Conservation (phyloP, 2,113 vertebrate genomes). For the Amphilophus citrinellus region DNA sequence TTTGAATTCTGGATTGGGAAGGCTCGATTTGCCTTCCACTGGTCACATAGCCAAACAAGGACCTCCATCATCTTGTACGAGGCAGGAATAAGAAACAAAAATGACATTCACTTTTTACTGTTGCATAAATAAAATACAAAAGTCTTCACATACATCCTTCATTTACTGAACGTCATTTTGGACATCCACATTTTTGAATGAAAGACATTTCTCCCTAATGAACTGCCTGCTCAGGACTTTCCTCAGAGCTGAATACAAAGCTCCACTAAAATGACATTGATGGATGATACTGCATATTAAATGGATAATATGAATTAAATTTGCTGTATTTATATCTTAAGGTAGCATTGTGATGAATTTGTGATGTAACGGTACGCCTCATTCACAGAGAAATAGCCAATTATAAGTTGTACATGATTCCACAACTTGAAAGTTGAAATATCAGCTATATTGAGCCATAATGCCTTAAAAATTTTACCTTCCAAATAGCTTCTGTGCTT, state of each 20-base stretch:
- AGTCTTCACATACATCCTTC: background rate
- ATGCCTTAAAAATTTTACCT: background rate
- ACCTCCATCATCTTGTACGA: background rate
- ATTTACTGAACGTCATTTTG: background rate
- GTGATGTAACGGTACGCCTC: background rate
- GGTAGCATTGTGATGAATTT: conserved; percentile 7
- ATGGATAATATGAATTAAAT: conserved; percentile 1
- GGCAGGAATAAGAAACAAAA: background rate
- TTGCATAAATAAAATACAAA: background rate
- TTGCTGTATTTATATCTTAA: background rate
- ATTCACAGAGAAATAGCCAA: background rate
- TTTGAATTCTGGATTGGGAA: background rate
- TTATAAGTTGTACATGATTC: background rate
- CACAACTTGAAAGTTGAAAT: background rate
- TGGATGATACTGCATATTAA: background rate
- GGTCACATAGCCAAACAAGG: background rate
- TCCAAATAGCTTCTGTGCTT: background rate
- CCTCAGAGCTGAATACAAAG: background rate
- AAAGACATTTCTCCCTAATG: background rate
- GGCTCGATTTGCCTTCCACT: background rate
- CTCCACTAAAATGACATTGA: background rate
- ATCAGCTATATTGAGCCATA: background rate
- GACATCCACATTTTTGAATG: background rate
- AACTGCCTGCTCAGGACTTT: background rate
- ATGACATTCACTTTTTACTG: background rate